Evolutionary conservation across 2,113 vertebrate species (phyloP), one percentile per base, ranked within the genome.

Genomic region (Syngnathus floridae): DNA sequence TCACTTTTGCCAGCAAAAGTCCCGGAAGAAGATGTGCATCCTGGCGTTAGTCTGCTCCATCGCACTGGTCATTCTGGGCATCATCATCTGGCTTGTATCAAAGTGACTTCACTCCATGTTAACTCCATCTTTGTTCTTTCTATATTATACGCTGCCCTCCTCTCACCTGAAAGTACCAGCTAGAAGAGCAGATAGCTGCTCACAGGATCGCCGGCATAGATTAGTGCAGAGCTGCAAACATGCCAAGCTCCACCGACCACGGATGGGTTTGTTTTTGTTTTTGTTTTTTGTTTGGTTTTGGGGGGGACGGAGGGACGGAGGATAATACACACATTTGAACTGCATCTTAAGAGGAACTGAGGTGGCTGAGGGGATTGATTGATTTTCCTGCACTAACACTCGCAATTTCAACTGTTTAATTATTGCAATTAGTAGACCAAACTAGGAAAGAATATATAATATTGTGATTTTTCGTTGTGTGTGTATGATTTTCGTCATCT

Each of bases 1-100:
- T 35, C 49, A 51, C 62, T 52, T 36, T 9, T 51, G 49, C 5
- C 87, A 99, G 96, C 94, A 95, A 89, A 98, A 96, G 82, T 99
- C 95, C 45, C 91, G 95, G 66, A 99, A 98, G 95, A 99, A 96
- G 93, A 95, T 96, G 78, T 99, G 95, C 74, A 93, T 98, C 87
- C 89, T 99, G 70, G 82, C 90, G 52, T 73, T 93, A 86, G 91
- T 94, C 54, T 88, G 95, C 62, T 86, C 89, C 52, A 67, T 95
- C 43, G 84, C 80, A 46, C 71, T 84, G 40, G 0, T 79, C 66
- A 77, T 97, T 79, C 86, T 98, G 61, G 86, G 37, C 77, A 0
- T 97, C 64, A 54, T 94, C 70, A 91, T 97, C 82, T 95, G 89
- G 90, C 1, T 13, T 52, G 0, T 54, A 31, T 0, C 16, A 31